Evolutionary conservation across 2,113 vertebrate species (phyloP), one percentile per base, ranked within the genome.

Genomic region (Rallus limicola): DNA sequence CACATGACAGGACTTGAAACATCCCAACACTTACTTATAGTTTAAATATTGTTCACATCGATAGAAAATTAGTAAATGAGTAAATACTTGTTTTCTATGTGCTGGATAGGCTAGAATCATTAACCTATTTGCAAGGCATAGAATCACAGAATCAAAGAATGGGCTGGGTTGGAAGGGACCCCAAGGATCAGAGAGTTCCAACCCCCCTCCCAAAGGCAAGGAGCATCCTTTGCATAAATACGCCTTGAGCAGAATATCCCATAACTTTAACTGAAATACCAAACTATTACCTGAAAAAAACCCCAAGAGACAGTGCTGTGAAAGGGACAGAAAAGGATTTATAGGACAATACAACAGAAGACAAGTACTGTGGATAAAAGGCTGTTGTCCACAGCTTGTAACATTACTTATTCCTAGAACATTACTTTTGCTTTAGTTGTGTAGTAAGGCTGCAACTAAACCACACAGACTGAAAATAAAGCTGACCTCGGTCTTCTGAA

Each of bases 351-450:
- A 14, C 5, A 44, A 7, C 2, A n/a, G 31, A 5, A 59, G 67
- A 53, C 8, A 67, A 34, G 46, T 18, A 58, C 2, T 1, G 8
- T 0, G 13, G 48, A 34, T 5, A 44, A 52, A 53, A 48, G 3
- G 44, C 18, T 58, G 52, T 29, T 26, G 21, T 21, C 34, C 56
- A 15, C 19, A 21, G 50, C 15, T 56, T 16, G 29, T 87, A 64
- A 12, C 34, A 46, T 28, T 19, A 29, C 1, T 0, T 4, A 33
- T 48, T 81, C 62, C 40, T 10, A 65, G 44, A 65, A n/a, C 23
- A 19, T n/a, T 29, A 17, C 5, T 31, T 58, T 50, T 75, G 36
- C 24, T 79, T 40, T 25, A 60, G 10, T 10, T 36, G 17, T 82
- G 82, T 21, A 74, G 77, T 14, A 74, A 56, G 38, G 70, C 26